A percentile compares a stretch with the other conserved stretches of the same genome.
phyloP scores from a whole-genome alignment of 2,797 vertebrate species.

The Pogoniulus pusillus region DNA sequence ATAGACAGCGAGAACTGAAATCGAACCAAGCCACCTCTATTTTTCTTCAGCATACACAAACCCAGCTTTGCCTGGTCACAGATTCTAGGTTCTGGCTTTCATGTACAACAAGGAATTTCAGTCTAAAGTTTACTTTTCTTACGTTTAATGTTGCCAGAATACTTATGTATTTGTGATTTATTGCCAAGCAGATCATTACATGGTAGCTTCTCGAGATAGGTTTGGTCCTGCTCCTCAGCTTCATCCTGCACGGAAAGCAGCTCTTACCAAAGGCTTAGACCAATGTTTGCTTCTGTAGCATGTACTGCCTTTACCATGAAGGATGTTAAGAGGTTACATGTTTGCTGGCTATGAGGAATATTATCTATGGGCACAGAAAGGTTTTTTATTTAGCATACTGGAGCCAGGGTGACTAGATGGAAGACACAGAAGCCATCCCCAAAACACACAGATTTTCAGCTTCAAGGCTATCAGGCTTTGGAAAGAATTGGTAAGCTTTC shows the following conservation, averaged over 20 bases:
- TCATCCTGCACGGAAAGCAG: neutral
- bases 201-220: neutral
- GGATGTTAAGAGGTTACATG: neutral
- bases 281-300: neutral
- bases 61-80: neutral
- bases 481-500: neutral
- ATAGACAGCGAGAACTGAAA: neutral
- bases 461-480: neutral
- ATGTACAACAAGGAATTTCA: neutral
- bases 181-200: neutral
- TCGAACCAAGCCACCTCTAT: fast-evolving
- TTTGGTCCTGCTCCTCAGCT: neutral
- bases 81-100: neutral
- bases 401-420: neutral
- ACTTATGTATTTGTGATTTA: neutral
- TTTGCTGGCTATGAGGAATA: neutral
- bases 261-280: neutral
- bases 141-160: neutral
- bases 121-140: neutral
- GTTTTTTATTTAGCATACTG: neutral
- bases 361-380: neutral
- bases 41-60: neutral
- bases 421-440: neutral
- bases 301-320: neutral
- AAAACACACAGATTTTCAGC: neutral